These are phyloP conservation scores for Gallirallus australis DNA, from an alignment of 2,797 vertebrate genomes.

Conservation along the genomic window DNA sequence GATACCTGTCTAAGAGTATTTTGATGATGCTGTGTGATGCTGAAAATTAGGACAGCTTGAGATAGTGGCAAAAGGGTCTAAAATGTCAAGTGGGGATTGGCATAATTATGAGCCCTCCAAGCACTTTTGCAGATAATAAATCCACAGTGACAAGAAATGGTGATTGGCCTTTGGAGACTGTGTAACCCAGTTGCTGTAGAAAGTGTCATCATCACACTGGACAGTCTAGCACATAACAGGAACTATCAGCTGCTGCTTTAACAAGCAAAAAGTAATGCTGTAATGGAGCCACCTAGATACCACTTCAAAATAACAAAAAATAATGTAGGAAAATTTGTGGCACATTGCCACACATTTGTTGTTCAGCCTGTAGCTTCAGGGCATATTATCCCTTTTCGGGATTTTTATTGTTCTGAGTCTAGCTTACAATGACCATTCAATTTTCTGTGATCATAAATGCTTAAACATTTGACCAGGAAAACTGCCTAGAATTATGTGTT, in stretches of 20 bases:
- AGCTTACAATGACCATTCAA: background rate
- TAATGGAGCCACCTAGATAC: background rate
- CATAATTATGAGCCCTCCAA: background rate
- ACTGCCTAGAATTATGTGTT: background rate
- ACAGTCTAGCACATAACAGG: background rate
- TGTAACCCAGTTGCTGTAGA: background rate
- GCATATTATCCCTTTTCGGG: background rate
- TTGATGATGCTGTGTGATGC: background rate
- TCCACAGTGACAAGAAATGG: background rate
- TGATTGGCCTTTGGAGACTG: background rate
- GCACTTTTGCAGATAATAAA: background rate
- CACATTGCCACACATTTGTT: background rate
- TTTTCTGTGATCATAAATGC: background rate
- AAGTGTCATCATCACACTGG: background rate
- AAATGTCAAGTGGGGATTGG: conserved; percentile 36
- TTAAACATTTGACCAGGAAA: background rate
- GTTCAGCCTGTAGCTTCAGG: background rate
- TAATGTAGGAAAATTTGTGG: background rate
- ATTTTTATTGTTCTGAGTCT: background rate
- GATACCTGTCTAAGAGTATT: conserved; percentile 28
- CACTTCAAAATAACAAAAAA: background rate
- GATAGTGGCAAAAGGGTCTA: background rate
- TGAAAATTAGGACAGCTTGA: background rate
- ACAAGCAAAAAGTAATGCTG: background rate
- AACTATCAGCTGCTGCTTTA: background rate